Percentiles rank a stretch among this genome's conserved stretches.
Conservation (phyloP, 2,888 invertebrate genomes). For the Ormyrus thymus region DNA sequence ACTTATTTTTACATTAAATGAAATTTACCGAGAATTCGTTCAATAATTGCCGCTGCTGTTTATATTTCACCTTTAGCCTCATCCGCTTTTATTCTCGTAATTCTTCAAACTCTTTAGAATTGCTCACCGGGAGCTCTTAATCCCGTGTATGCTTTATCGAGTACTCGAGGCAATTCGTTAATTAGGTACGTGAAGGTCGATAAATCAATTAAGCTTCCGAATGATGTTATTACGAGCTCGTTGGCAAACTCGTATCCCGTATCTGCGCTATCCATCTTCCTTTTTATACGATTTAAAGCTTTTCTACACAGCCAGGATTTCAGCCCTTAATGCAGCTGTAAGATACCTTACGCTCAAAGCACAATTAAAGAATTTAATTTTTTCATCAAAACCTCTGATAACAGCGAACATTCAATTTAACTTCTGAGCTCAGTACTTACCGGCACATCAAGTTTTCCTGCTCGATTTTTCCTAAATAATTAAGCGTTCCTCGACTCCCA, state of each 20-base stretch:
- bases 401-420: too few relatives aligned
- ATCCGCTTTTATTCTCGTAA: neutral
- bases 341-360: neutral
- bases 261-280: neutral
- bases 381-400: too few relatives aligned
- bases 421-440: too few relatives aligned
- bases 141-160: neutral
- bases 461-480: too few relatives aligned
- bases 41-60: too few relatives aligned
- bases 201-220: slow-evolving; percentile 58
- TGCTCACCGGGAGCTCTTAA: neutral
- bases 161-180: slow-evolving; percentile 56
- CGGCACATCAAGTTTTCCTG: too few relatives aligned
- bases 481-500: too few relatives aligned
- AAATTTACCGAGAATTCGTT: too few relatives aligned
- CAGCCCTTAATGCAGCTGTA: slow-evolving; percentile 2
- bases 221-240: slow-evolving; percentile 22
- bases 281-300: neutral
- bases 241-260: slow-evolving; percentile 5
- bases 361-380: too few relatives aligned
- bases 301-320: neutral
- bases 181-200: slow-evolving; percentile 58
- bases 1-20: too few relatives aligned
- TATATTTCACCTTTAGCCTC: neutral
- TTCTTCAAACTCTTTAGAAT: neutral